Conservation (phyloP, 1,140 invertebrate species). For the Mycetomoellerius zeteki region DNA sequence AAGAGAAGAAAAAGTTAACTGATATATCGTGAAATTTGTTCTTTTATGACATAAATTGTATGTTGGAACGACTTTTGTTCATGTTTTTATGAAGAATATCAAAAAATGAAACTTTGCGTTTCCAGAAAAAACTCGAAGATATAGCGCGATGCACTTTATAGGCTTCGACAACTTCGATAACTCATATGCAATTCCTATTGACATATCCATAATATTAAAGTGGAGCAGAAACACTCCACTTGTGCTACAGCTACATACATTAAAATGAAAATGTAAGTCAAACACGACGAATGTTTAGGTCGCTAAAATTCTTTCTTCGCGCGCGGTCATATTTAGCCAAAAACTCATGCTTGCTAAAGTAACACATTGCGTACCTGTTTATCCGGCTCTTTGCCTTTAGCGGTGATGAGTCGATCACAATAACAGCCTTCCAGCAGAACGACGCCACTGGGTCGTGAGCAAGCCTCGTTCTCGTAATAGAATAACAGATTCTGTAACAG, state of each 20-base stretch:
- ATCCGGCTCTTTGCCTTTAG: conserved; percentile 87
- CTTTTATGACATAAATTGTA: background rate
- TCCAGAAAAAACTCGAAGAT: background rate
- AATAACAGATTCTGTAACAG: conserved; percentile 93
- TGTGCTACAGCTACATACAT: no score
- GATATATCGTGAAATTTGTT: background rate
- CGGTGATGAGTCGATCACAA: conserved; percentile 92
- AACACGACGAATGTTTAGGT: background rate
- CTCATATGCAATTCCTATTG: conserved; percentile 16
- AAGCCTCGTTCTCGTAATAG: conserved; percentile 95
- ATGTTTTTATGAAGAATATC: background rate
- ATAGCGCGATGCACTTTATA: background rate
- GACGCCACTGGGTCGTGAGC: conserved; percentile 93
- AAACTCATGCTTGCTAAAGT: background rate
- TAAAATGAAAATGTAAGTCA: background rate
- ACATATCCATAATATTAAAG: background rate
- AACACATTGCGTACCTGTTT: conserved; percentile 87
- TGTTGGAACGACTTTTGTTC: background rate
- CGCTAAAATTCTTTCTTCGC: background rate
- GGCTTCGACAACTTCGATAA: background rate
- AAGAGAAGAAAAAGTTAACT: background rate
- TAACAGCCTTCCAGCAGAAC: conserved; percentile 96
- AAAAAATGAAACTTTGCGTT: background rate
- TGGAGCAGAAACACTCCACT: conserved; percentile 16
- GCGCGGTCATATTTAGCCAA: background rate